Conservation (phyloP, 1,140 invertebrate species). For the Panonychus citri region DNA sequence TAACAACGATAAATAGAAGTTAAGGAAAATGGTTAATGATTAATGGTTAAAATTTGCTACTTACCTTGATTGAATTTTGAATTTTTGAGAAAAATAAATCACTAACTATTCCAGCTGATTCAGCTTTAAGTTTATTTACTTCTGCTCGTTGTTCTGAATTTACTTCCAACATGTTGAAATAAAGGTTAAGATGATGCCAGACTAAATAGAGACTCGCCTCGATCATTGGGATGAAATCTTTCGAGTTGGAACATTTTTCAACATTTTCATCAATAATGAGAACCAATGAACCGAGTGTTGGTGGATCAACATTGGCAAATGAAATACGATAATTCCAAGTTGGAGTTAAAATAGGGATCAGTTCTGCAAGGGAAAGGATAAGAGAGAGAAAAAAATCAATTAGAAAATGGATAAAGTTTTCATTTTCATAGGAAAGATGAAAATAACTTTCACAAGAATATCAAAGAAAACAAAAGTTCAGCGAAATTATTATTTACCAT, state of each 20-base stretch:
- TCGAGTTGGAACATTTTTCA: background rate
- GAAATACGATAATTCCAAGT: constrained; percentile 4
- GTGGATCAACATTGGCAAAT: background rate
- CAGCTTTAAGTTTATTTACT: background rate
- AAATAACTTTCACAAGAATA: too few relatives aligned
- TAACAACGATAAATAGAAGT: too few relatives aligned
- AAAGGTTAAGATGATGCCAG: constrained; percentile 11
- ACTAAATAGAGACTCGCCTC: constrained; percentile 7
- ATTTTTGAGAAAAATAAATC: constrained; percentile 11
- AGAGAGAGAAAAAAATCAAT: background rate
- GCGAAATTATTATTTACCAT: constrained; percentile 1
- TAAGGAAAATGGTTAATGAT: too few relatives aligned
- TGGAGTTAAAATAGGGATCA: constrained; percentile 6
- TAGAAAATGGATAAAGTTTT: background rate
- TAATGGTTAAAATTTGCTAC: background rate
- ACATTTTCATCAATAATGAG: constrained; percentile 6
- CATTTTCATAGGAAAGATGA: background rate
- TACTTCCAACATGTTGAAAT: constrained; percentile 2
- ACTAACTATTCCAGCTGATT: constrained; percentile 5
- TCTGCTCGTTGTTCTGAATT: background rate
- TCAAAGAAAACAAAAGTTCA: too few relatives aligned
- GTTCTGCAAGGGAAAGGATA: background rate
- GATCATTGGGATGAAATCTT: background rate
- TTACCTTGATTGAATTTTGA: constrained; percentile 3
- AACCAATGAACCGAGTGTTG: constrained; percentile 6